These are phyloP conservation scores for Andrena cerasifolii DNA, from an alignment of 1,140 invertebrate genomes.

Conservation along the genomic window DNA sequence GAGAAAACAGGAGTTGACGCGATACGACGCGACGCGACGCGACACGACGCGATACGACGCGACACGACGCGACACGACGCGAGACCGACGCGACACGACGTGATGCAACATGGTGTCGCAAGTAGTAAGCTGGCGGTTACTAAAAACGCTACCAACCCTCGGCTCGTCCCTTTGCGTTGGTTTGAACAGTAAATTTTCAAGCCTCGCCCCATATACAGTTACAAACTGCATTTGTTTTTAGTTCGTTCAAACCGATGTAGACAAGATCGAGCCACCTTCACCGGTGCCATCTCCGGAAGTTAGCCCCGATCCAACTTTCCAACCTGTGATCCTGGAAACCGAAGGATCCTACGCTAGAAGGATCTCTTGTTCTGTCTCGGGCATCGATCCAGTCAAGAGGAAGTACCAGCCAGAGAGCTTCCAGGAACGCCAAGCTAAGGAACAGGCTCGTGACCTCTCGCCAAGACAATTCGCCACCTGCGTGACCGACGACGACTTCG, in stretches of 20 bases:
- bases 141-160: background rate
- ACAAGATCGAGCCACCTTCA: conserved; percentile 50
- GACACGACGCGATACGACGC: background rate
- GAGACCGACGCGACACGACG: background rate
- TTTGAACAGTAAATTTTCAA: no score
- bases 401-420: conserved; percentile 20
- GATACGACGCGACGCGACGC: background rate
- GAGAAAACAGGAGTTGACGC: background rate
- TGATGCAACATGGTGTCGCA: background rate
- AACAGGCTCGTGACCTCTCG: background rate
- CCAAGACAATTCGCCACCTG: conserved; percentile 16
- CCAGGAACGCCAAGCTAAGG: conserved; percentile 2
- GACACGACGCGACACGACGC: background rate
- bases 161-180: background rate
- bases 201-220: no score
- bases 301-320: conserved; percentile 7
- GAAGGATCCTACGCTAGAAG: conserved; percentile 35
- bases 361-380: background rate
- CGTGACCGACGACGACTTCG: conserved; percentile 38
- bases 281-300: conserved; percentile 26
- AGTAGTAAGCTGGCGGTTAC: background rate
- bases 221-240: conserved; percentile 19
- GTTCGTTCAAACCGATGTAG: conserved; percentile 33
- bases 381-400: background rate
- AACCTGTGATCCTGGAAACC: conserved; percentile 42